A percentile compares a stretch with the other conserved stretches of the same genome.
phyloP scores from a whole-genome alignment of 2,113 vertebrate species.

The Eurypyga helias region DNA sequence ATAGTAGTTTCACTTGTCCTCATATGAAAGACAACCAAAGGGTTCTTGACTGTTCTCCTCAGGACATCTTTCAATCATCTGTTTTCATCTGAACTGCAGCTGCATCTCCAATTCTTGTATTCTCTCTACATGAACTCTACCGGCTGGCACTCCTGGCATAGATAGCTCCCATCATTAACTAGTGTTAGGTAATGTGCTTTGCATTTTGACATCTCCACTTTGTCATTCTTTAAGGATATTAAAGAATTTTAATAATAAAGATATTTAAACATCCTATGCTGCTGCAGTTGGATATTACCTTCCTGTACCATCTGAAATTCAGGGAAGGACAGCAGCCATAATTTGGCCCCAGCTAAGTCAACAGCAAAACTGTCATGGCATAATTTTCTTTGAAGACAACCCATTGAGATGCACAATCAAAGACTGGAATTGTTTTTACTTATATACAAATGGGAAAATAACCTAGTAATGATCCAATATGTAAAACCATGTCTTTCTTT shows the following conservation, averaged over 20 bases:
- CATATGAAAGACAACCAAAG: not conserved
- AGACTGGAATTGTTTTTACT: not conserved
- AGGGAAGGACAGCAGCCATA: not conserved
- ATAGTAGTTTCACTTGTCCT: not conserved
- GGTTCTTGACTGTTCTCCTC: not conserved
- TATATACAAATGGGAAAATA: not conserved
- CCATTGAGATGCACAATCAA: not conserved
- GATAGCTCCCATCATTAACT: not conserved
- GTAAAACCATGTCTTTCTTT: not conserved
- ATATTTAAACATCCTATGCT: not conserved
- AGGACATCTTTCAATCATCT: not conserved
- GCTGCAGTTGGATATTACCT: not conserved
- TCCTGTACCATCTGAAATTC: not conserved
- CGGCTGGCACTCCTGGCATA: conserved; percentile 14
- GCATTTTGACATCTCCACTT: not conserved
- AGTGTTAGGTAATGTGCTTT: not conserved
- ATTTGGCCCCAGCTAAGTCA: not conserved
- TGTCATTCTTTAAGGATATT: not conserved
- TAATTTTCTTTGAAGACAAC: not conserved
- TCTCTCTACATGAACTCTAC: not conserved
- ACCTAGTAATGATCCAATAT: not conserved
- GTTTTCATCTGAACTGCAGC: not conserved
- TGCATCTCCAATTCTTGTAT: not conserved
- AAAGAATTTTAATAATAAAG: too few species aligned
- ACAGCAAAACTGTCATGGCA: not conserved